Conservation (phyloP, 2,888 invertebrate genomes). For the Cryptophagus acutangulus region DNA sequence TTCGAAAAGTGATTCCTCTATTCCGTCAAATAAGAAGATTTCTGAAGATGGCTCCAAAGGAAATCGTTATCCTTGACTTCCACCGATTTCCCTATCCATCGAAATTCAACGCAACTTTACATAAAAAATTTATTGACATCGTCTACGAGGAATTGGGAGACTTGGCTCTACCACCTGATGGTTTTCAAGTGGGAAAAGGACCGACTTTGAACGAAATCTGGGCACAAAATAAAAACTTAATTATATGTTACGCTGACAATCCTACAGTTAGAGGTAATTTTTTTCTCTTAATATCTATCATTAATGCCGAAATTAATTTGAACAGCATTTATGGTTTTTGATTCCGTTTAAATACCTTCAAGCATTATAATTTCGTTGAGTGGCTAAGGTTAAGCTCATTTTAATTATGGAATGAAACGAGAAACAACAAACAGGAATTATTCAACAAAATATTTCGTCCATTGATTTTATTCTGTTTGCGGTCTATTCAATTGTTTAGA, state of each 20-base stretch:
- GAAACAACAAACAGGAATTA: too few relatives aligned
- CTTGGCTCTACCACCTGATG: constrained; percentile 49
- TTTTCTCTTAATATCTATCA: constrained; percentile 3
- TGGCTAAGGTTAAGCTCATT: too few relatives aligned
- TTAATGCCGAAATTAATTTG: background rate
- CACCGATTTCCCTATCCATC: constrained; percentile 66
- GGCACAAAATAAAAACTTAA: constrained; percentile 52
- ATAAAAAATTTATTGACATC: constrained; percentile 51
- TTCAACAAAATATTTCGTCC: too few relatives aligned
- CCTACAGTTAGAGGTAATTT: constrained; percentile 48
- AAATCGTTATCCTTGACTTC: constrained; percentile 75
- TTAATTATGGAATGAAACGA: too few relatives aligned
- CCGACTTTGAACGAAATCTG: constrained; percentile 58
- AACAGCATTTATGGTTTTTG: too few relatives aligned
- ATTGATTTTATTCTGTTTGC: too few relatives aligned
- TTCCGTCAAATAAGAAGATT: constrained; percentile 67
- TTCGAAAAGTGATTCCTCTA: constrained; percentile 62
- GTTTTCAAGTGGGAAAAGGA: constrained; percentile 47
- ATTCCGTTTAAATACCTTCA: too few relatives aligned
- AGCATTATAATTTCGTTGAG: too few relatives aligned
- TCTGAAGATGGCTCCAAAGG: constrained; percentile 60
- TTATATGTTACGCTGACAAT: constrained; percentile 57
- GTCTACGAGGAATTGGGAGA: constrained; percentile 53
- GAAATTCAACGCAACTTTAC: constrained; percentile 40
- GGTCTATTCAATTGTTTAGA: too few relatives aligned